Base-by-base conservation (phyloP, 2,797 vertebrate species). In the Microcaecilia unicolor region DNA sequence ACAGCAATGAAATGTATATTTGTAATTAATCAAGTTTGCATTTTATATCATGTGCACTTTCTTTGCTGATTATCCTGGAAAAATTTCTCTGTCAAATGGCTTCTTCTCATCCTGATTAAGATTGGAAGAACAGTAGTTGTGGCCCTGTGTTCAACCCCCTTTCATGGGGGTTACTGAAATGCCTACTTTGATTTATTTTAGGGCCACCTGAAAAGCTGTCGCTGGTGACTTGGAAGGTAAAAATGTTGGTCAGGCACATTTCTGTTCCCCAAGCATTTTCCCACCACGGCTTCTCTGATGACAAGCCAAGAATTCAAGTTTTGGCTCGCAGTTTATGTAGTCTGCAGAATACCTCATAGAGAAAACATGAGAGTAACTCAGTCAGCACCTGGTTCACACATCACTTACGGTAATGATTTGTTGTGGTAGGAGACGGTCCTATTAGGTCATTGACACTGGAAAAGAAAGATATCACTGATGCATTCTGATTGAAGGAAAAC, bases 251-350 rank as follows among this genome's bases (percentile, higher is more conserved):
- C 29, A 60, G 42, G 44, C 52, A 55, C 46, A 29, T 61, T 57
- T 51, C 23, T 57, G 34, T 33, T 64, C 52, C 35, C 35, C 44
- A 26, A 49, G 44, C 25, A 45, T 37, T 66, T 70, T 72, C 67
- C 67, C 70, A 68, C 59, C 64, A 42, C 41, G 55, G 3, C 37
- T 58, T 44, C 53, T 57, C 55, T 64, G 59, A 62, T 55, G 61
- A 31, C 21, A 31, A 64, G 64, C 64, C 67, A 66, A 37, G 31
- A 25, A 37, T 36, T 45, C 67, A 70, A 51, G 70, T 66, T 66
- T 62, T 66, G 55, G 57, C 69, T 63, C 39, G 63, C 37, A 63
- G 63, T 72, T 72, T 72, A 55, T 37, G 58, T 70, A 61, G 49
- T 70, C 72, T 66, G 56, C 47, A 62, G 58, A 62, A 55, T 48